Base-by-base conservation (phyloP, 1,140 invertebrate species). In the Drusus annulatus region DNA sequence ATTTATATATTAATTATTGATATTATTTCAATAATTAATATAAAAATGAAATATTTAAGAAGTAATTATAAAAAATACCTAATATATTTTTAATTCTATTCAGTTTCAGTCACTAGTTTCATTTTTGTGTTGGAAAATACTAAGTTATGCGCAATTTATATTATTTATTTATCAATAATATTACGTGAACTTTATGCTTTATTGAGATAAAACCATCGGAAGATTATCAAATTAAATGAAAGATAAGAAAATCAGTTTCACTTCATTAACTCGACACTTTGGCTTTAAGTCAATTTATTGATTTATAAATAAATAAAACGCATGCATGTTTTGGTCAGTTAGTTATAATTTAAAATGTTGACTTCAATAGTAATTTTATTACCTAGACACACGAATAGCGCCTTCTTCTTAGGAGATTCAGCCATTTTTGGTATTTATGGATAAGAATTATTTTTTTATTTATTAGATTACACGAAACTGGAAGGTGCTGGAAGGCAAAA, bases 381-480 rank as follows among this genome's bases (percentile, higher is more conserved):
- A 89, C 88, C 88, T 2, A 89, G 79, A 78, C 88, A 89, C 79
- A 89, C 87, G 78, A 89, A 89, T 16, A 89, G 83, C 13, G 86
- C 88, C 83, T 88, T 89, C 81, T 87, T 88, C 84, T 88, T 89
- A 45, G 83, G 60, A 36, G 31, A 0, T 36, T 36, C 31, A 36
- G 31, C 3, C 31, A 36, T 36, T 36, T 36, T 36, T 36, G 8
- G 31, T 6, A 36, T 36, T 36, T 36, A 6, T 7, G 4, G 31
- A 36, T 36, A 36, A 36, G 31, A 36, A 36, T 36, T 36, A 6
- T 7, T 7, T 7, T 4, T 36, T 8, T 4, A 36, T 25, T 3
- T 23, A 25, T 25, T 21, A 10, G 17, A 63, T 63, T 63, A 56
- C 52, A 17, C 3, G 13, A 17, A 56, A 56, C 16, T 56, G 52